These are phyloP conservation scores for Buathra laborator DNA, from an alignment of 2,888 invertebrate species.

Conservation along the genomic window DNA sequence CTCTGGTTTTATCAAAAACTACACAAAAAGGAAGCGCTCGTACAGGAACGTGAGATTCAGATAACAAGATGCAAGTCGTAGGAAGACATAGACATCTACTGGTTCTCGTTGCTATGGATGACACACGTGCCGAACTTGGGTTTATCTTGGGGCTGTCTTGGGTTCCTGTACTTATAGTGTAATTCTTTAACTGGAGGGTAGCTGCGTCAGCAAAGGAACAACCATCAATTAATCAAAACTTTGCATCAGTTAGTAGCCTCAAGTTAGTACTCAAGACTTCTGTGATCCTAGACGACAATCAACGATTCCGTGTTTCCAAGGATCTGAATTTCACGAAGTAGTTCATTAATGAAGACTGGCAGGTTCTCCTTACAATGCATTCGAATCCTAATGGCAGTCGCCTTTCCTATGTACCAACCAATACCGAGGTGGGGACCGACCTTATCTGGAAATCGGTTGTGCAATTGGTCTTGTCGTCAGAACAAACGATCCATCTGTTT, in stretches of 20 bases:
- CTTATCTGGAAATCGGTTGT: slow-evolving; percentile 23
- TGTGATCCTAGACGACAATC: no score
- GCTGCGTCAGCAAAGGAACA: neutral
- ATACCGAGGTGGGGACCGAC: slow-evolving; percentile 18
- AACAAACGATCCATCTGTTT: slow-evolving; percentile 14
- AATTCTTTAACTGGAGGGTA: neutral
- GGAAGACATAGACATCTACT: neutral
- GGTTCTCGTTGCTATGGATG: neutral
- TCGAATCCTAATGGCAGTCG: neutral
- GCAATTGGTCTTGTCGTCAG: slow-evolving; percentile 8
- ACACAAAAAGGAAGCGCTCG: slow-evolving; percentile 4
- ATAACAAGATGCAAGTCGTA: slow-evolving; percentile 14
- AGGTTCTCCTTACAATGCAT: no score
- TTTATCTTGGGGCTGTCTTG: no score
- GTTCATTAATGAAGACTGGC: no score
- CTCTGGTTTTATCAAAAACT: slow-evolving; percentile 40
- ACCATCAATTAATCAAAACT: neutral
- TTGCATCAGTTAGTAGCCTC: neutral
- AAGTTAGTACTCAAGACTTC: no score
- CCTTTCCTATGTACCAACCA: neutral
- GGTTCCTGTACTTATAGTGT: neutral
- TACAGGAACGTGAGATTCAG: neutral
- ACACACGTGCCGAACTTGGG: neutral
- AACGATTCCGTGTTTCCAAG: no score
- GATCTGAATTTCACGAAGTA: no score